These are phyloP conservation scores for Calliphora vomitoria DNA, from an alignment of 2,888 invertebrate species.

Conservation along the genomic window DNA sequence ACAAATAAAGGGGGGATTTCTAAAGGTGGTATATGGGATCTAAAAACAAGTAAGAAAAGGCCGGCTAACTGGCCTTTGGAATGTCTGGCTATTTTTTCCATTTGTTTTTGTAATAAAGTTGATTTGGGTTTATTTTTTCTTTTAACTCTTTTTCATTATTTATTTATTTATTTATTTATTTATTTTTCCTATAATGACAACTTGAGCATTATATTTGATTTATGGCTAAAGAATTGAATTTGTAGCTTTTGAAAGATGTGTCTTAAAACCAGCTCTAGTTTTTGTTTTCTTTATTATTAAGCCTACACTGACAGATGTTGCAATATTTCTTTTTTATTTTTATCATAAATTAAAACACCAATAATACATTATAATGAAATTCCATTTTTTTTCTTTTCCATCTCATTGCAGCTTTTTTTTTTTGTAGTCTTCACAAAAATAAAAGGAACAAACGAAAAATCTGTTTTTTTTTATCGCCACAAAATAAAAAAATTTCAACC, in stretches of 20 bases:
- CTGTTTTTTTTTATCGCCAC: not conserved
- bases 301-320: slow-evolving; percentile 61
- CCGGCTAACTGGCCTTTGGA: not conserved
- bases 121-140: no score
- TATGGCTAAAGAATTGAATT: slow-evolving; percentile 64
- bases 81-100: not conserved
- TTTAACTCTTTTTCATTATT: not conserved
- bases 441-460: slow-evolving; percentile 3
- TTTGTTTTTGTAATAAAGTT: no score
- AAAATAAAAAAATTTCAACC: slow-evolving; percentile 25
- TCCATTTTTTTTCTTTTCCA: slow-evolving; percentile 33
- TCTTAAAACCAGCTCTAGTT: slow-evolving; percentile 44
- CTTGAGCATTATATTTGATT: slow-evolving; percentile 70
- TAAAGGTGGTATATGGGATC: not conserved
- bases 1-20: not conserved
- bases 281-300: slow-evolving; percentile 20
- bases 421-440: not conserved
- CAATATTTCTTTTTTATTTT: slow-evolving; percentile 21
- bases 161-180: slow-evolving; percentile 30
- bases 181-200: slow-evolving; percentile 63
- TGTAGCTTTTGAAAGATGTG: slow-evolving; percentile 51
- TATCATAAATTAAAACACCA: slow-evolving; percentile 49
- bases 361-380: slow-evolving; percentile 64
- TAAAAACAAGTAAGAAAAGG: not conserved
- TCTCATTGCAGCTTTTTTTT: slow-evolving; percentile 48